Evolutionary conservation across 2,797 vertebrate species (phyloP), one percentile per base, ranked within the genome.

Genomic region (Champsocephalus esox): DNA sequence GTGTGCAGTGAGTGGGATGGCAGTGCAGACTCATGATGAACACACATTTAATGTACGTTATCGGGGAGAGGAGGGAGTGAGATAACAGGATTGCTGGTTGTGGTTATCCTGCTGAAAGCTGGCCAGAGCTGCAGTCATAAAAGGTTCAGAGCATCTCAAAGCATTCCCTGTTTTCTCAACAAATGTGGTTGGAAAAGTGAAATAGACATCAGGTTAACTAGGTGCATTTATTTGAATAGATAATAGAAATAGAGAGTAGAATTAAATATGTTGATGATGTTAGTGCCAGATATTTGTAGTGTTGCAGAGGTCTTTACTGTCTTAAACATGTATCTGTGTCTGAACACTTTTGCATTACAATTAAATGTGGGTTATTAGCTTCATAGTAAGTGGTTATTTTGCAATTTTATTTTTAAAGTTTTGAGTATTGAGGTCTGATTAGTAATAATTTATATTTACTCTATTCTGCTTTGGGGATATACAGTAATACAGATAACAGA

Each of bases 71-170:
- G 74, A 64, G 49, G 3, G 46, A 66, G 71, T 3, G 79, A 75
- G 76, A 79, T 72, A 70, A 73, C 45, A 5, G 73, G 77, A 73
- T 70, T 41, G 61, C 63, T 72, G 61, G 38, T 60, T 57, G 81
- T 69, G 75, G 78, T 87, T 65, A 63, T 16, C 3, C 44, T 17
- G 57, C 65, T 70, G 54, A 75, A 81, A 83, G 67, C 70, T 59
- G 61, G 68, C 13, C 41, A 17, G 55, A 12, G 43, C 75, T 63
- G 59, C 76, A 68, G 76, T 73, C 59, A 54, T 66, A 66, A 77
- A 79, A 70, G 58, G 46, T 34, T 17, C 49, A 86, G 68, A 77
- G 46, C 21, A 1, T 50, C 77, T 58, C 54, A 16, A 74, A 19
- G 34, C 21, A 0, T 55, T 60, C 69, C 49, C 12, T 34, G 62